Conservation (phyloP, 2,113 vertebrate species). For the Gnathonemus longibarbis region DNA sequence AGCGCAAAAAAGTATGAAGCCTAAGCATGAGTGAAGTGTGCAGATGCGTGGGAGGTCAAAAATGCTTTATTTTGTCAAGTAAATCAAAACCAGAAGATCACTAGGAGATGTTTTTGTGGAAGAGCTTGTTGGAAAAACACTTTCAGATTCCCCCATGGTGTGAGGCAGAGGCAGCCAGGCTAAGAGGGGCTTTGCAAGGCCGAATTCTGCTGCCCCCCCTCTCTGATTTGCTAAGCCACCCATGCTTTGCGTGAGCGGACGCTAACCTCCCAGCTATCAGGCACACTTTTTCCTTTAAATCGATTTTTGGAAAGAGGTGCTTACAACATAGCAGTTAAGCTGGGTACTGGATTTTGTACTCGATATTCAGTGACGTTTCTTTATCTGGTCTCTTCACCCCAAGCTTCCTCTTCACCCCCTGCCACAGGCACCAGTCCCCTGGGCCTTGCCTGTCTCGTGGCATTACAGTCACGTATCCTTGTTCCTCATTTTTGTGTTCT, state of each 20-base stretch:
- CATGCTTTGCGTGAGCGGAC: background rate
- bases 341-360: background rate
- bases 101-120: background rate
- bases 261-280: background rate
- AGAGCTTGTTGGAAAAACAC: background rate
- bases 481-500: background rate
- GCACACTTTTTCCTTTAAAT: background rate
- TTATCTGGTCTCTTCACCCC: background rate
- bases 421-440: background rate
- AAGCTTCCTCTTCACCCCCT: background rate
- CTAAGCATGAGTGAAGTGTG: background rate
- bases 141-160: background rate
- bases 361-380: background rate
- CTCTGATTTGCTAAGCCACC: background rate
- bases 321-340: background rate
- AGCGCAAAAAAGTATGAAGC: background rate
- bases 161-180: background rate
- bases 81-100: background rate
- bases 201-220: background rate
- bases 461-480: background rate
- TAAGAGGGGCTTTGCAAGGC: background rate
- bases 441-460: background rate
- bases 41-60: background rate
- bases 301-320: background rate
- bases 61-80: background rate